Percentiles rank a stretch among this genome's conserved stretches.
phyloP scores from a whole-genome alignment of 30 jellyfish, hydroid and myxozoan species.

The Nemopilema nomurai region DNA sequence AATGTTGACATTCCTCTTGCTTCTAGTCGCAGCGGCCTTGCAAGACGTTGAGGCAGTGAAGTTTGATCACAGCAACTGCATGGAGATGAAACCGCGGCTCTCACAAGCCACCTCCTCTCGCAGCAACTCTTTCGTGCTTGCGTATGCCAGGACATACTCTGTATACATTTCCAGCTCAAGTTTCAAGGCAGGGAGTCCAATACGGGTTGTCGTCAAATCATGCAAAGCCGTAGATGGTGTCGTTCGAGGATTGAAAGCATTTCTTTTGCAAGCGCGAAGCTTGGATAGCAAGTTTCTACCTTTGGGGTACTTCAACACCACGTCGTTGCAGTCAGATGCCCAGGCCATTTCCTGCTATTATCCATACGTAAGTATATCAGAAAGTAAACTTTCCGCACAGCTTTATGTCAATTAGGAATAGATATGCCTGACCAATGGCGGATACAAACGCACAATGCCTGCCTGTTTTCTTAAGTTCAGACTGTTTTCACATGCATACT shows the following conservation, averaged over 20 bases:
- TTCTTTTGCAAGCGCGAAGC: conserved; percentile 41
- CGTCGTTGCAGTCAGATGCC: conserved; percentile 43
- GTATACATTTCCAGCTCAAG: conserved; percentile 40
- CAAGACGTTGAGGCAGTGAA: neutral
- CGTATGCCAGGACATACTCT: conserved; percentile 40
- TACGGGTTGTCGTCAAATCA: conserved; percentile 24
- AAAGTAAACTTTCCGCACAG: neutral
- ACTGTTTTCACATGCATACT: too few species aligned
- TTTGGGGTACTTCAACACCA: conserved; percentile 26
- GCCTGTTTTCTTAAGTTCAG: too few species aligned
- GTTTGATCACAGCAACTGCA: conserved; percentile 45
- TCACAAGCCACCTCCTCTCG: neutral
- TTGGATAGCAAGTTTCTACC: conserved; percentile 35
- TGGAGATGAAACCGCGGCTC: conserved; percentile 49
- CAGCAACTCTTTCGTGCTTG: conserved; percentile 32
- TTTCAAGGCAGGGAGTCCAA: conserved; percentile 46
- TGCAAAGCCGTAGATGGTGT: conserved; percentile 36
- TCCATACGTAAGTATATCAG: conserved; percentile 40
- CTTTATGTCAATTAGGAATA: neutral
- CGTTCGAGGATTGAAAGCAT: conserved; percentile 49
- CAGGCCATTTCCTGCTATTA: conserved; percentile 43
- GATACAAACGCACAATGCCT: too few species aligned
- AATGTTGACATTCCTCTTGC: neutral
- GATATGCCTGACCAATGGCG: too few species aligned
- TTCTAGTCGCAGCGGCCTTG: neutral